These are phyloP conservation scores for Bombus huntii DNA, from an alignment of 1,140 invertebrate genomes.

Conservation along the genomic window DNA sequence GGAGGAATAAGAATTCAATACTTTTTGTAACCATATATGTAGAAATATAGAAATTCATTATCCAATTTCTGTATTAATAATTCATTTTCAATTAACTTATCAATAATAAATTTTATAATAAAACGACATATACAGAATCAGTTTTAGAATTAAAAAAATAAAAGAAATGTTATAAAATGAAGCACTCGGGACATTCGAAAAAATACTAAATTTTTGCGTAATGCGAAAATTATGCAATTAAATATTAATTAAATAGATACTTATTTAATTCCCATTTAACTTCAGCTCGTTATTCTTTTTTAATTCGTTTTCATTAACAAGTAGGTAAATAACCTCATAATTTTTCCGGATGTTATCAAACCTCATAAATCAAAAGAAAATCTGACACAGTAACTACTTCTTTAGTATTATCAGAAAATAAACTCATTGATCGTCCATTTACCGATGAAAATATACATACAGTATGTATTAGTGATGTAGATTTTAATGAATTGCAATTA, in stretches of 20 bases:
- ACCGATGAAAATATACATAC: not conserved
- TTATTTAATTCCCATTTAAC: not conserved
- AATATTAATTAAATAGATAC: not conserved
- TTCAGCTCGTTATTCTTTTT: not conserved
- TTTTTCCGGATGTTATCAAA: not conserved
- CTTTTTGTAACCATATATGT: too few relatives aligned
- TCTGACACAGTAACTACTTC: too few relatives aligned
- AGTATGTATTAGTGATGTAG: not conserved
- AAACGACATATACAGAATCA: not conserved
- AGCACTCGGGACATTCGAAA: not conserved
- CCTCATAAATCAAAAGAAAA: not conserved
- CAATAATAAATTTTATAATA: not conserved
- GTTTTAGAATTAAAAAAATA: not conserved
- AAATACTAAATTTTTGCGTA: not conserved
- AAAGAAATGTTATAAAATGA: not conserved
- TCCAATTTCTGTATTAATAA: too few relatives aligned
- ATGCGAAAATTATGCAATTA: not conserved
- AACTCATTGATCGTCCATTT: not conserved
- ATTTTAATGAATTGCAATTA: not conserved
- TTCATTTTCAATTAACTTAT: not conserved
- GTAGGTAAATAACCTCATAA: not conserved
- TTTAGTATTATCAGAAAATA: not conserved
- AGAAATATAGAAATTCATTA: not conserved
- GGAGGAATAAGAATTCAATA: too few relatives aligned
- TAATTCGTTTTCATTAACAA: not conserved